These are phyloP conservation scores for Leptodactylus fuscus DNA, from an alignment of 2,113 vertebrate species.

Conservation along the genomic window DNA sequence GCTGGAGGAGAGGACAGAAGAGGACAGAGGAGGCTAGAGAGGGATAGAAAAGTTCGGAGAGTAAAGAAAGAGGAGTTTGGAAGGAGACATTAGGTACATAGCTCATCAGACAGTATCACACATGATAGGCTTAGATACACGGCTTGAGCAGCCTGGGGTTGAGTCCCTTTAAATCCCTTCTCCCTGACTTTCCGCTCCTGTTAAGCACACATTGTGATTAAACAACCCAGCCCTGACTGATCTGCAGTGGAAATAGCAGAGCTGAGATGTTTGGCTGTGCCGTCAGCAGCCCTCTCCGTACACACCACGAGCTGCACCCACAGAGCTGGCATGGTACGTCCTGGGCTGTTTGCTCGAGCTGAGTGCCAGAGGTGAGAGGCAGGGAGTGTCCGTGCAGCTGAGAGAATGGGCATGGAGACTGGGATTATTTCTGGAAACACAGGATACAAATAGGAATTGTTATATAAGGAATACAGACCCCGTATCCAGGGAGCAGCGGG, in stretches of 20 bases:
- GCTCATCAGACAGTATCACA: too few species aligned
- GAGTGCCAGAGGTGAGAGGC: constrained; percentile 4
- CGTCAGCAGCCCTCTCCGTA: background rate
- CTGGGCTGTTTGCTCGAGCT: background rate
- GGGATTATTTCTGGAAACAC: background rate
- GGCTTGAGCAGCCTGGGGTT: background rate
- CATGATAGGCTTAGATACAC: background rate
- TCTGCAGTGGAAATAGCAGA: background rate
- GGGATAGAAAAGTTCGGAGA: too few species aligned
- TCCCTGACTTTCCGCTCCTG: background rate
- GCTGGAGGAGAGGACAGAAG: too few species aligned
- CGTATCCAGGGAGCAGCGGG: background rate
- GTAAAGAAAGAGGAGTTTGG: too few species aligned
- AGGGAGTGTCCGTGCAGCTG: constrained; percentile 2
- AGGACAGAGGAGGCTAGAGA: too few species aligned
- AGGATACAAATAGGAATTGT: constrained; percentile 3
- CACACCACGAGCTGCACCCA: background rate
- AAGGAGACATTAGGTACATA: too few species aligned
- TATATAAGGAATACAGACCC: background rate
- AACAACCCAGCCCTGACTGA: background rate
- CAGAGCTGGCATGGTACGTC: background rate
- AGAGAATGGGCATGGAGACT: background rate
- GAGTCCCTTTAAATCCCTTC: background rate
- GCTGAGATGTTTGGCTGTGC: background rate
- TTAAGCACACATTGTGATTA: background rate